A percentile compares a stretch with the other conserved stretches of the same genome.
Evolutionary conservation across 2,888 invertebrate species (phyloP).

Genomic region (Aleiodes testaceus): DNA sequence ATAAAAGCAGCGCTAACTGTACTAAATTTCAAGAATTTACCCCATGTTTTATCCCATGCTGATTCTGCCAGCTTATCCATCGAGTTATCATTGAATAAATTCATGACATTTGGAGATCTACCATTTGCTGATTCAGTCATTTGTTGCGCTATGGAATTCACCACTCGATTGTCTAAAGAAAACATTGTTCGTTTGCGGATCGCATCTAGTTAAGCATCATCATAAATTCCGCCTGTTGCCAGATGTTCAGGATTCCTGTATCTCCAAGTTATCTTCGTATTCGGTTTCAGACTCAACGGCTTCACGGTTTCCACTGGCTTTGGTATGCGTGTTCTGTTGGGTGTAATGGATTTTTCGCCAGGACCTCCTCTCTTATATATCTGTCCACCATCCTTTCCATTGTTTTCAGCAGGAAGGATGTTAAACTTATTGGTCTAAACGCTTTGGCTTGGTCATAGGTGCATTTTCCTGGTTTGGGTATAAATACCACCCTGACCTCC

Average conservation of each 20-base stretch:
- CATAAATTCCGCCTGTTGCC: conserved; percentile 23
- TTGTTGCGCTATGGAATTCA: conserved; percentile 24
- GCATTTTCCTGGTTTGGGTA: conserved; percentile 49
- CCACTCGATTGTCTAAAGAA: conserved; percentile 10
- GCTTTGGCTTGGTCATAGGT: conserved; percentile 46
- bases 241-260: no score
- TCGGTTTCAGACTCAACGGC: no score
- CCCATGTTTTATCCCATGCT: not conserved
- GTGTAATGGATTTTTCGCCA: conserved; percentile 41
- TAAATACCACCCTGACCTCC: conserved; percentile 43
- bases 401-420: conserved; percentile 52
- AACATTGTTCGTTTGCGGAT: conserved; percentile 17
- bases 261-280: not conserved
- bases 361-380: conserved; percentile 46
- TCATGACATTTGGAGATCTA: conserved; percentile 32
- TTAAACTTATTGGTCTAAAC: conserved; percentile 53
- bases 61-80: not conserved
- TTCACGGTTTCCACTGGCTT: conserved; percentile 10
- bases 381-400: no score
- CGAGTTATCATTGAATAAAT: conserved; percentile 14
- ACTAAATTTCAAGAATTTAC: not conserved
- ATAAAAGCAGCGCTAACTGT: conserved; percentile 3
- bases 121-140: conserved; percentile 19
- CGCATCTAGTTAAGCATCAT: not conserved
- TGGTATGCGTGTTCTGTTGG: conserved; percentile 51